Base-by-base conservation (phyloP, 2,113 vertebrate genomes). In the Xiphophorus hellerii region DNA sequence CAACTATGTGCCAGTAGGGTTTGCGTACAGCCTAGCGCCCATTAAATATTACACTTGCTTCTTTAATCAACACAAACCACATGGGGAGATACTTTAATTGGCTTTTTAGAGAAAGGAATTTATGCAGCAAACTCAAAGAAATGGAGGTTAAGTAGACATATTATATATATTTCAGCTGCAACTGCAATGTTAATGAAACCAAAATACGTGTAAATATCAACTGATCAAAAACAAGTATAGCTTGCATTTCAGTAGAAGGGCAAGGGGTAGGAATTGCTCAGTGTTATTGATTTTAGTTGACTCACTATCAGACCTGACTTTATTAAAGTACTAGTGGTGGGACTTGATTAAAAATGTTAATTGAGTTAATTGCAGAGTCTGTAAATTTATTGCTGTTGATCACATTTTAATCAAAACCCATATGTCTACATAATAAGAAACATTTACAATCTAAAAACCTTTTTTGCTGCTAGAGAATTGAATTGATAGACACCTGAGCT, bases 61-160 rank as follows among this genome's bases (percentile, higher is more conserved):
- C 73, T 69, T 77, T 84, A 76, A 82, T 84, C 48, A 74, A 33
- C 66, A 62, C 44, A 69, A 69, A 58, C 17, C 61, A 20, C 12
- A 25, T 15, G 17, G 13, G 31, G 54, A 28, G 37, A 62, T 12
- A 13, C 65, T 66, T 70, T 15, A 66, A 39, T 17, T 64, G 39
- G 22, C 17, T 4, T 73, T 60, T 60, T 65, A 14, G 15, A 15
- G 28, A 66, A 14, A 42, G 65, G 29, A 33, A 61, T 81, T 84
- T 31, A 42, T 63, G 48, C 54, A 67, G 70, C 69, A 39, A 29
- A 69, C 54, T 31, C 62, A 76, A 42, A 73, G 28, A 35, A 15
- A 27, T 68, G 51, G 20, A 66, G 48, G 39, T 70, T 3, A 7
- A 69, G 27, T 78, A 4, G 22, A 54, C 0, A 42, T 73, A 62